Percentiles rank a stretch among this genome's conserved stretches.
phyloP scores from a whole-genome alignment of 2,797 vertebrate genomes.

The Acomys russatus region DNA sequence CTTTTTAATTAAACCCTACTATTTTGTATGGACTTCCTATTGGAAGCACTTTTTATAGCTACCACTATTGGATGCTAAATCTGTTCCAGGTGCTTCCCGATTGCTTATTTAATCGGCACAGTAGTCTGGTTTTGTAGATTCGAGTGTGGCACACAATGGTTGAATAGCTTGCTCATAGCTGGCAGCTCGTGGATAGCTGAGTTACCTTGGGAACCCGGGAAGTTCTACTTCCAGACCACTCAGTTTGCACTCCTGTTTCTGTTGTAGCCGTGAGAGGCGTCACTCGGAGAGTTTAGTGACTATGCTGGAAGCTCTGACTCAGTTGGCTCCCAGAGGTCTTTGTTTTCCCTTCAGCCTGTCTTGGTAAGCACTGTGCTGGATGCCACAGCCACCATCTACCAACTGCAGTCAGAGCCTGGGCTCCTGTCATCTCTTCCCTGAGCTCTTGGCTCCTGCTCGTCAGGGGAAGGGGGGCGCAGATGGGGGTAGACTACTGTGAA shows the following conservation, averaged over 20 bases:
- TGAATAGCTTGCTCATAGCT: background rate
- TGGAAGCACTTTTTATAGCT: background rate
- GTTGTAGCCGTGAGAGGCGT: background rate
- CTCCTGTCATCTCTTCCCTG: conserved; percentile 52
- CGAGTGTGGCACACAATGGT: background rate
- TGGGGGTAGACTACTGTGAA: conserved; percentile 13
- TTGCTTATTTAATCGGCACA: background rate
- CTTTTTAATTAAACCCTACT: background rate
- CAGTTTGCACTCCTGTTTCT: background rate
- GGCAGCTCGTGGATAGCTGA: background rate
- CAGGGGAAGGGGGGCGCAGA: background rate
- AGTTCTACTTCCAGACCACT: background rate
- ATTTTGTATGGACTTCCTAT: background rate
- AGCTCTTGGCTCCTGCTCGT: conserved; percentile 30
- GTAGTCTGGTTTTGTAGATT: background rate
- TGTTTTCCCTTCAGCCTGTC: background rate
- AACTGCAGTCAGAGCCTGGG: background rate
- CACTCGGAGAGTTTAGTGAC: conserved; percentile 8
- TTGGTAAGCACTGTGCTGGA: background rate
- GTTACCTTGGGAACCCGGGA: background rate
- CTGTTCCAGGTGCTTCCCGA: background rate
- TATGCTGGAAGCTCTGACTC: conserved; percentile 16
- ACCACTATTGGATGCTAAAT: background rate
- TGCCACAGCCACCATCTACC: background rate
- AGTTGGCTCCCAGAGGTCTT: background rate